Base-by-base conservation (phyloP, 1,140 invertebrate species). In the Teleogryllus occipitalis region DNA sequence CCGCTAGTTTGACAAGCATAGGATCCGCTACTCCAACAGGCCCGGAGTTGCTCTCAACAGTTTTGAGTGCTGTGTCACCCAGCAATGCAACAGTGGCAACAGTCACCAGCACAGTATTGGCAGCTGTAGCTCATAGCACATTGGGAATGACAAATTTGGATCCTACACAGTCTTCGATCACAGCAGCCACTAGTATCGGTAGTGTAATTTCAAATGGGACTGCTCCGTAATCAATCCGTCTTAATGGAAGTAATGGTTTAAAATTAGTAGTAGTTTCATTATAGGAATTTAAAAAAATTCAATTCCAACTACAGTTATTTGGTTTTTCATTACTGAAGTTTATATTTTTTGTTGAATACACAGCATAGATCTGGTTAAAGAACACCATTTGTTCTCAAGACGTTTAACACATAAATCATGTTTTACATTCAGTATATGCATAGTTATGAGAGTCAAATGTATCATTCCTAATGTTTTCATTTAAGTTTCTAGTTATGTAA, bases 61-160 rank as follows among this genome's bases (percentile, higher is more conserved):
- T 39, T 18, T 47, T 72, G 21, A 48, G 46, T 15, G 46, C 72
- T 79, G 47, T 75, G 22, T n/a, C 27, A 21, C 65, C 47, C 10
- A 8, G 46, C 39, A 74, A 47, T 47, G n/a, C 78, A 46, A 74
- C 78, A 75, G 22, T 79, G 8, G 78, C 78, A 39, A 39, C 78
- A 21, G n/a, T 46, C 27, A 76, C 14, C n/a, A 76, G 39, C 0
- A 76, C 75, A 76, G 75, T 47, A 7, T n/a, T 47, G 8, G 47
- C 46, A 47, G 39, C 75, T 65, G 54, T 65, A 65, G 54, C 54
- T 18, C 54, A 65, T 10, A 65, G 54, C 18, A 65, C 54, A 65
- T 65, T 65, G 18, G 18, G 54, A 14, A 65, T 65, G 10, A 14
- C 54, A 14, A 65, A 10, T 65, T 65, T 65, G 18, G 54, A 65